Evolutionary conservation across 2,797 vertebrate genomes (phyloP).

Genomic region (Cirrhinus molitorella): DNA sequence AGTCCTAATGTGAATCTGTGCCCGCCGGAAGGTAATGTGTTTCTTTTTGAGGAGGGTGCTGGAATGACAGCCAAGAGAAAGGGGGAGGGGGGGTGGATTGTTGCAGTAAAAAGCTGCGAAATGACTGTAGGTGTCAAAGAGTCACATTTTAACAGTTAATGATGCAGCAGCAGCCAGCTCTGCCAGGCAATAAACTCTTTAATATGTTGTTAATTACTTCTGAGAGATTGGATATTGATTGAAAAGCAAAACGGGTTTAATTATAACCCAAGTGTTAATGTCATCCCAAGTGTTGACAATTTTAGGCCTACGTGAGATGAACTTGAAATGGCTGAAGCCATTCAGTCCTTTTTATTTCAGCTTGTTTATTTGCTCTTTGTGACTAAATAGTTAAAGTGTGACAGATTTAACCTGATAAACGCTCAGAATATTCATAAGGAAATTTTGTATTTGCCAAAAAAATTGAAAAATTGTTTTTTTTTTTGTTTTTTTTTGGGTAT

Average conservation of each 20-base stretch:
- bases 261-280: conserved; percentile 74
- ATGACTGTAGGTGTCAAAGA: conserved; percentile 75
- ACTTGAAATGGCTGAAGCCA: conserved; percentile 62
- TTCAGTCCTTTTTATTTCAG: conserved; percentile 53
- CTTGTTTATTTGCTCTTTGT: conserved; percentile 47
- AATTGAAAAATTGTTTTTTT: too few species aligned
- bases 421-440: background rate
- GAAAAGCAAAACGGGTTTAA: conserved; percentile 81
- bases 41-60: conserved; percentile 41
- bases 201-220: conserved; percentile 84
- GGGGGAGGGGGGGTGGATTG: conserved; percentile 41
- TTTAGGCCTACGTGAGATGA: conserved; percentile 68
- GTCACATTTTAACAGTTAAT: conserved; percentile 77
- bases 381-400: conserved; percentile 1
- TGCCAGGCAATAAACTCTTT: conserved; percentile 78
- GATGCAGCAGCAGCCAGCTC: conserved; percentile 75
- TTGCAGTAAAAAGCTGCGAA: conserved; percentile 69
- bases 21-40: conserved; percentile 16
- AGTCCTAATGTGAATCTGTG: conserved; percentile 15
- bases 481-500: background rate
- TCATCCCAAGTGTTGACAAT: conserved; percentile 71
- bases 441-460: background rate
- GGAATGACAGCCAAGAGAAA: conserved; percentile 27
- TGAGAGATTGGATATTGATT: conserved; percentile 84
- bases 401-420: background rate